Percentiles rank a stretch among this genome's conserved stretches.
phyloP scores from a whole-genome alignment of 2,797 vertebrate species.

The Enteromius unitaeniatus region DNA sequence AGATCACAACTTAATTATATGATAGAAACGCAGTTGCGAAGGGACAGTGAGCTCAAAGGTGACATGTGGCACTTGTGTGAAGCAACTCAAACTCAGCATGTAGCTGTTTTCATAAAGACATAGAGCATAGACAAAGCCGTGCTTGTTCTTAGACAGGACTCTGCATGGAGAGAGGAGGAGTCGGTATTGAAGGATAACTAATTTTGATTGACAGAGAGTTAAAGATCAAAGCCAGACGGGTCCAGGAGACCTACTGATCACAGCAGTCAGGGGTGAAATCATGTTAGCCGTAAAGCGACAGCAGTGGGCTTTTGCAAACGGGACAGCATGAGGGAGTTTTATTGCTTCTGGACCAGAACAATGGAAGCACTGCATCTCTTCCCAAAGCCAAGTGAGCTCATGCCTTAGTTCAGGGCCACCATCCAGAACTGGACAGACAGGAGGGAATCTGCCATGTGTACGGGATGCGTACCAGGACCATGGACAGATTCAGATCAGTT shows the following conservation, averaged over 20 bases:
- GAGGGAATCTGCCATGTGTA: slow-evolving; percentile 62
- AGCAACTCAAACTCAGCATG: slow-evolving; percentile 56
- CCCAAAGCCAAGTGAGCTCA: slow-evolving; percentile 76
- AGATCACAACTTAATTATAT: slow-evolving; percentile 29
- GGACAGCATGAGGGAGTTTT: slow-evolving; percentile 72
- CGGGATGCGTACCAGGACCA: slow-evolving; percentile 40
- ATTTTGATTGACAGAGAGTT: slow-evolving; percentile 84
- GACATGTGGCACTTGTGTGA: slow-evolving; percentile 56
- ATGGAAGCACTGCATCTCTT: slow-evolving; percentile 72
- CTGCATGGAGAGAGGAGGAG: slow-evolving; percentile 52
- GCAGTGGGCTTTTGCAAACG: slow-evolving; percentile 51
- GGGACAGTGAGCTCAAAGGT: slow-evolving; percentile 46
- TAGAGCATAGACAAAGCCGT: slow-evolving; percentile 57
- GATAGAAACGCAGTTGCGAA: slow-evolving; percentile 26
- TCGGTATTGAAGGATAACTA: slow-evolving; percentile 74
- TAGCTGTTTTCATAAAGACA: slow-evolving; percentile 58
- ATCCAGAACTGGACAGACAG: slow-evolving; percentile 69
- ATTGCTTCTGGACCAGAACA: slow-evolving; percentile 79
- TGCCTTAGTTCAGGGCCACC: slow-evolving; percentile 63
- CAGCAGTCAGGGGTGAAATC: slow-evolving; percentile 64
- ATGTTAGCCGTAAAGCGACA: slow-evolving; percentile 61
- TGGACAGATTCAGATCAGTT: slow-evolving; percentile 50
- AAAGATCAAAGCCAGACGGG: slow-evolving; percentile 80
- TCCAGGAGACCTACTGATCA: slow-evolving; percentile 73
- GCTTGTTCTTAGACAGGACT: slow-evolving; percentile 58